Evolutionary conservation across 2,797 vertebrate genomes (phyloP).

Genomic region (Lutjanus argentimaculatus): DNA sequence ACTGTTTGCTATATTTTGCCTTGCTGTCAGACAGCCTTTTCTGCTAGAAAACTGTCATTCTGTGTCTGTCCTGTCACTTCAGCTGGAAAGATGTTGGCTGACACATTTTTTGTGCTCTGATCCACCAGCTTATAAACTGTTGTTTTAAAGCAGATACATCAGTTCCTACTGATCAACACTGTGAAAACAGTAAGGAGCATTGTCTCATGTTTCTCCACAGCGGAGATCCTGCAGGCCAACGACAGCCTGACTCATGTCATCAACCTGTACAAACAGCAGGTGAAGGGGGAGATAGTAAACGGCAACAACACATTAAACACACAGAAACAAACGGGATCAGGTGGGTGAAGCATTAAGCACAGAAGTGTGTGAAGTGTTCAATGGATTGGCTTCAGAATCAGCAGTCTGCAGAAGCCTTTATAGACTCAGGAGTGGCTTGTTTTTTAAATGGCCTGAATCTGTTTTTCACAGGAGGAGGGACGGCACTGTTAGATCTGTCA

Average conservation of each 20-base stretch:
- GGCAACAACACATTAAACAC: conserved; percentile 84
- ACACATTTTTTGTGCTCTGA: background rate
- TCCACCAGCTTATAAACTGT: background rate
- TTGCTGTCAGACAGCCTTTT: background rate
- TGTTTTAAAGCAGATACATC: background rate
- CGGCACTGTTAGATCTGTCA: conserved; percentile 93
- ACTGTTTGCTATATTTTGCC: too few species aligned
- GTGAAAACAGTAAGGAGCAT: background rate
- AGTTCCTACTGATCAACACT: background rate
- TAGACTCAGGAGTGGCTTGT: accelerated
- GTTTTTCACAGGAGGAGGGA: conserved; percentile 81
- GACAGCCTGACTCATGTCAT: conserved; percentile 98
- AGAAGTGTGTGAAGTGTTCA: too few species aligned
- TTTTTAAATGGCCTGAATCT: background rate
- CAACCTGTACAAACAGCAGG: conserved; percentile 95
- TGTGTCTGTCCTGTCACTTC: background rate
- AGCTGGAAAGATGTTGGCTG: background rate
- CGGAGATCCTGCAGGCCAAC: conserved; percentile 98
- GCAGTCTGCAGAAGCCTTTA: background rate
- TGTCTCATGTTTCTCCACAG: conserved; percentile 74
- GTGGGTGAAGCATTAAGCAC: conserved; percentile 33
- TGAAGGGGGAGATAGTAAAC: conserved; percentile 94
- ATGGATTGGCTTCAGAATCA: background rate
- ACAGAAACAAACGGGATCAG: conserved; percentile 58
- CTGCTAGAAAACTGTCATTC: too few species aligned